These are phyloP conservation scores for Phalacrocorax brasilianus DNA, from an alignment of 2,113 vertebrate species.

Conservation along the genomic window DNA sequence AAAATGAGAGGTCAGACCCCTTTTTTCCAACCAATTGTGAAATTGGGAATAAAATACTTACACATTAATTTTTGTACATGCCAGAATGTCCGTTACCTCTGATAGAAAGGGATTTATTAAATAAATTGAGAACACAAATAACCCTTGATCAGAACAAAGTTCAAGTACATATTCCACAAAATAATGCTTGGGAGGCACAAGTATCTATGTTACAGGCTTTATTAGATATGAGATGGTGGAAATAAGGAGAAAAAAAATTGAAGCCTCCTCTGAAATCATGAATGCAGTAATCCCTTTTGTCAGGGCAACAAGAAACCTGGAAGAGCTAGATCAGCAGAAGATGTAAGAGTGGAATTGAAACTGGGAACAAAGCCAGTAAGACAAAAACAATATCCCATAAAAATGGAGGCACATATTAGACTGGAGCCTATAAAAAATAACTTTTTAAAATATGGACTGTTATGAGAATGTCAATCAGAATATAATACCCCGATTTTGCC, in stretches of 20 bases:
- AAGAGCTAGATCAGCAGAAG: neutral
- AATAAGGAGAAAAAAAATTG: neutral
- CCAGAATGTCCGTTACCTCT: no score
- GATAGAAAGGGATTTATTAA: no score
- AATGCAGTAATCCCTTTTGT: neutral
- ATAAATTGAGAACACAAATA: no score
- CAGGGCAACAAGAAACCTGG: neutral
- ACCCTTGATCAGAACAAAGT: neutral
- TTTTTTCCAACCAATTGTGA: no score
- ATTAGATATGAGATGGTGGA: neutral
- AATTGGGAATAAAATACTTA: no score
- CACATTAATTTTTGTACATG: no score
- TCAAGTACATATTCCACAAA: neutral
- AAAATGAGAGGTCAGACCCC: no score
- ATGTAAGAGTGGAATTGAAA: neutral
- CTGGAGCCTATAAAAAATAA: neutral
- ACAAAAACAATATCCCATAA: neutral
- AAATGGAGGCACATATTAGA: neutral
- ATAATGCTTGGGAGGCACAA: neutral
- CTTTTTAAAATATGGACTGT: neutral
- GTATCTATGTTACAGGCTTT: neutral
- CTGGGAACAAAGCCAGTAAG: neutral
- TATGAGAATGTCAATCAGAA: neutral
- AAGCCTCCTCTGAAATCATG: neutral
- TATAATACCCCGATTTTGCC: no score